Evolutionary conservation across 2,113 vertebrate genomes (phyloP).

Genomic region (Heterocephalus glaber): DNA sequence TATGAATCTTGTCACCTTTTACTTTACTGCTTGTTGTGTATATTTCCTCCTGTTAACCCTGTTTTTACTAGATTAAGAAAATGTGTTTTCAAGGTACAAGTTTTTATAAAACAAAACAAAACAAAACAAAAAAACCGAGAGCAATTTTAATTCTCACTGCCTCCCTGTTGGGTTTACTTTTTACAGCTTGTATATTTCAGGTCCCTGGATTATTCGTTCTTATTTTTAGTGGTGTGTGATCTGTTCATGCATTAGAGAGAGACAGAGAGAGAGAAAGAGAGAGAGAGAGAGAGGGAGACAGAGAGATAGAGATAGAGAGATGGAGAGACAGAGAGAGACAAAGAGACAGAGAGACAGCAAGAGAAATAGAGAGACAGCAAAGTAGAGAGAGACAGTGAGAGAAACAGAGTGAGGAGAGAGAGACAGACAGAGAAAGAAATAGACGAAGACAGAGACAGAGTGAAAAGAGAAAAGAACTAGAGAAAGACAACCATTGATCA

Average conservation of each 20-base stretch:
- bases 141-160: neutral
- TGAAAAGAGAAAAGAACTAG: neutral
- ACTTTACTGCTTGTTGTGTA: neutral
- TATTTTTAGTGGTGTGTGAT: neutral
- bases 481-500: neutral
- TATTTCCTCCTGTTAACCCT: neutral
- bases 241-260: neutral
- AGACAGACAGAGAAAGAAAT: too few relatives aligned
- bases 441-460: neutral
- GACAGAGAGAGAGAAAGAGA: neutral
- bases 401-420: too few relatives aligned
- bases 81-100: constrained; percentile 6
- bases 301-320: too few relatives aligned
- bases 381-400: neutral
- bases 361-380: too few relatives aligned
- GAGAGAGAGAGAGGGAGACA: neutral
- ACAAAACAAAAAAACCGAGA: neutral
- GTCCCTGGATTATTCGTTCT: neutral
- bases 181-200: neutral
- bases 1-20: constrained; percentile 11
- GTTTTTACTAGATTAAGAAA: neutral
- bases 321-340: too few relatives aligned
- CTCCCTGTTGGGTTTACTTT: neutral
- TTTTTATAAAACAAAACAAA: neutral
- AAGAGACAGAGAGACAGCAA: too few relatives aligned